Percentiles rank a stretch among this genome's conserved stretches.
Conservation (phyloP, 2,888 invertebrate species). For the Synergus laeviventris region DNA sequence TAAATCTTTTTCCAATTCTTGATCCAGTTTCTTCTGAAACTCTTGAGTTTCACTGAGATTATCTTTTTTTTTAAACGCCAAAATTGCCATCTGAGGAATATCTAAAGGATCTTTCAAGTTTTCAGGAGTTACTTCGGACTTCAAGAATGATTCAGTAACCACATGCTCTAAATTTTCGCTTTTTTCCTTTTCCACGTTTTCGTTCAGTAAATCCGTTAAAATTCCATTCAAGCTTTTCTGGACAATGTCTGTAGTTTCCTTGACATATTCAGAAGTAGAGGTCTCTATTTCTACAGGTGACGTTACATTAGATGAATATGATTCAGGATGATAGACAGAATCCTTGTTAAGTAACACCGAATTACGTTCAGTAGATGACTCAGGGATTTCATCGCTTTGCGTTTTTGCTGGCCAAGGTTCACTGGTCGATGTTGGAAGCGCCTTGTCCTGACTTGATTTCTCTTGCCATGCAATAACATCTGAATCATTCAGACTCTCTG, state of each 20-base stretch:
- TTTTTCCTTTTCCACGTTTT: not conserved
- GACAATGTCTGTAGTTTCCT: not conserved
- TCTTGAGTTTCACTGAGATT: not conserved
- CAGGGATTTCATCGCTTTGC: not conserved
- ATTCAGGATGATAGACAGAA: not conserved
- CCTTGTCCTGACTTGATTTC: slow-evolving; percentile 14
- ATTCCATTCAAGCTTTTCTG: not conserved
- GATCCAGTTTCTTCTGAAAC: not conserved
- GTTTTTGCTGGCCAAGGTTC: slow-evolving; percentile 16
- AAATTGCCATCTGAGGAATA: not conserved
- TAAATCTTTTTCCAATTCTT: not conserved
- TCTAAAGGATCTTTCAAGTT: not conserved
- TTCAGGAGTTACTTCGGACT: not conserved
- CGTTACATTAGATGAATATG: not conserved
- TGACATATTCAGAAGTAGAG: not conserved
- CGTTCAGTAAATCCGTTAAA: not conserved
- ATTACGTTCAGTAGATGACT: not conserved
- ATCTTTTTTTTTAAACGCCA: not conserved
- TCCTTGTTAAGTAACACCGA: not conserved
- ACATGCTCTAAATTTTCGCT: not conserved
- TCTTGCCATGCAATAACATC: slow-evolving; percentile 11
- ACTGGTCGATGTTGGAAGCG: not conserved
- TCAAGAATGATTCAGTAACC: not conserved
- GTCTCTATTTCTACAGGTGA: not conserved
- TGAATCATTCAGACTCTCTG: not conserved